A percentile compares a stretch with the other conserved stretches of the same genome.
Evolutionary conservation across 2,113 vertebrate species (phyloP).

Genomic region (Phocoena sinus): DNA sequence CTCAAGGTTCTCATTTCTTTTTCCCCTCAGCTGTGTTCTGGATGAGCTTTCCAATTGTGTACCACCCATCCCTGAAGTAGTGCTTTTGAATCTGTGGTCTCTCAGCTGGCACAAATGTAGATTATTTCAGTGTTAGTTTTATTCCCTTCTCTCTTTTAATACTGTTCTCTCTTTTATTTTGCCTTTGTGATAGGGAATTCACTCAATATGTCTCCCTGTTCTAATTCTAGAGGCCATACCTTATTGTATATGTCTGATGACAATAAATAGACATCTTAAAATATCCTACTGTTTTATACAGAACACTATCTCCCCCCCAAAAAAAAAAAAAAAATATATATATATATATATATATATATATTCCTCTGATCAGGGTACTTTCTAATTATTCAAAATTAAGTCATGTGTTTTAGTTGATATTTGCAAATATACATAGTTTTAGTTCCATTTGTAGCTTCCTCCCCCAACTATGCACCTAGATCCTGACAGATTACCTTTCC

Average conservation of each 20-base stretch:
- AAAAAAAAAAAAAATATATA: background rate
- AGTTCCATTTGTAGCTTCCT: background rate
- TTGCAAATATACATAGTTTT: background rate
- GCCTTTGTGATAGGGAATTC: background rate
- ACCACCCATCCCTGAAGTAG: background rate
- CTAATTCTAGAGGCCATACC: background rate
- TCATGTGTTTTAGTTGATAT: background rate
- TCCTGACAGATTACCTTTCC: background rate
- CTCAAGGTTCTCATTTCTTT: background rate
- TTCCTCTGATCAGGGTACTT: background rate
- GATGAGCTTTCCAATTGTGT: background rate
- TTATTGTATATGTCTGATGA: background rate
- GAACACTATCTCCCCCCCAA: rapidly evolving
- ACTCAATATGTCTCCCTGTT: background rate
- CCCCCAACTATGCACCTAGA: background rate
- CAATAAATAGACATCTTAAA: background rate
- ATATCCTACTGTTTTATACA: background rate
- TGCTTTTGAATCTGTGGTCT: background rate
- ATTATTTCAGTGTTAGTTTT: background rate
- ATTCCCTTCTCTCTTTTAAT: background rate
- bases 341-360: too few species aligned
- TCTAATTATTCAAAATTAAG: constrained; percentile 2
- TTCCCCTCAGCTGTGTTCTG: background rate
- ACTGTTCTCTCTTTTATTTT: background rate
- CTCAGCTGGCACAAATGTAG: background rate